phyloP scores from a whole-genome alignment of 92 coral and sea anemone species.

The Porites cylindrica region DNA sequence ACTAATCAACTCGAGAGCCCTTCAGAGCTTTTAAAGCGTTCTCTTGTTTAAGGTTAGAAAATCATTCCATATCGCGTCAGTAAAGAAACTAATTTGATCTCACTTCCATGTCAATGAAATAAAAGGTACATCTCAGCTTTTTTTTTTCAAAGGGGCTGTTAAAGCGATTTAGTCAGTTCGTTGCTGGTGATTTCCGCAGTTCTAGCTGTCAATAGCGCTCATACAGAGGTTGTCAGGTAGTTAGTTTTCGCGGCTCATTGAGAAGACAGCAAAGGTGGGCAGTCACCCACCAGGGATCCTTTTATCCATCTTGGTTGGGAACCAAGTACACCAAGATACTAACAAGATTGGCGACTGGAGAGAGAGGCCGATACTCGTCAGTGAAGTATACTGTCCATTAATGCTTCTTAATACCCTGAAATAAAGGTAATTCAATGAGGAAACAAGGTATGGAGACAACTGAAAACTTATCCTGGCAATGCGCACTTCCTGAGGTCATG shows the following conservation, averaged over 20 bases:
- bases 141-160: constrained; percentile 18
- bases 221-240: constrained; percentile 13
- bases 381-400: constrained; percentile 32
- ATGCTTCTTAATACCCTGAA: constrained; percentile 51
- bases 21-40: too few relatives aligned
- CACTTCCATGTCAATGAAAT: not conserved
- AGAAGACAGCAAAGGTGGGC: constrained; percentile 1
- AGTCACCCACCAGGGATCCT: constrained; percentile 39
- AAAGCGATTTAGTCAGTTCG: constrained; percentile 9
- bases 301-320: not conserved
- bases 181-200: not conserved
- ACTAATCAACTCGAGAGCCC: too few relatives aligned
- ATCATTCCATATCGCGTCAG: too few relatives aligned
- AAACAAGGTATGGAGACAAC: constrained; percentile 37
- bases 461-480: constrained; percentile 36
- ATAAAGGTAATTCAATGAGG: constrained; percentile 58
- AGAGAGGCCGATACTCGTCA: constrained; percentile 25
- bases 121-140: too few relatives aligned
- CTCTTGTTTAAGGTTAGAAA: too few relatives aligned
- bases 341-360: constrained; percentile 15
- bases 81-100: too few relatives aligned
- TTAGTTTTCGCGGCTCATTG: constrained; percentile 17
- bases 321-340: constrained; percentile 4
- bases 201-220: constrained; percentile 19
- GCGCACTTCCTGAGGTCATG: constrained; percentile 40